These are phyloP conservation scores for Lordiphosa clarofinis DNA, from an alignment of 1,140 invertebrate genomes.

Conservation along the genomic window DNA sequence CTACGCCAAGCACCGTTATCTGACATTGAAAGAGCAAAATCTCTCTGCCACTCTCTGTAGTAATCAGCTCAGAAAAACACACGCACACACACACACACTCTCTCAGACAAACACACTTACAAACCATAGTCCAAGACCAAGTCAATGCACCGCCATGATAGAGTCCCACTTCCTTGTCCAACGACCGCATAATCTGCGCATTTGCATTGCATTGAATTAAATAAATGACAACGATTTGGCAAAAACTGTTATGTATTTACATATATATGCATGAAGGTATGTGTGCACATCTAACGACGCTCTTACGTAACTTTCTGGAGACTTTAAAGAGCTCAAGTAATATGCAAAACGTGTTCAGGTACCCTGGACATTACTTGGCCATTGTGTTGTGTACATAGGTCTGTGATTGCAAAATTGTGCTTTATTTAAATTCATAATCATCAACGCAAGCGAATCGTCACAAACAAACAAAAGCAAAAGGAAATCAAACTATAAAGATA, in stretches of 20 bases:
- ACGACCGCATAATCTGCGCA: conserved; percentile 30
- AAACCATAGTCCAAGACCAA: conserved; percentile 1
- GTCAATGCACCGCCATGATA: conserved; percentile 40
- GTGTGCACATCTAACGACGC: background rate
- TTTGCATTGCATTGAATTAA: conserved; percentile 39
- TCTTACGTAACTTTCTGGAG: conserved; percentile 6
- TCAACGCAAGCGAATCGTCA: conserved; percentile 16
- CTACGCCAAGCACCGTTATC: conserved; percentile 22
- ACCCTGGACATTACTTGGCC: conserved; percentile 14
- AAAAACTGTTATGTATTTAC: background rate
- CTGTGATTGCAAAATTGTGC: conserved; percentile 43
- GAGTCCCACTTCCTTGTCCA: conserved; percentile 20
- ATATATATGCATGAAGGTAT: background rate
- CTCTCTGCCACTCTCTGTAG: background rate
- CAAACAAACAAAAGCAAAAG: conserved; percentile 18
- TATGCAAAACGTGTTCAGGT: conserved; percentile 12
- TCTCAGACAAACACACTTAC: background rate
- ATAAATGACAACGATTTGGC: conserved; percentile 1
- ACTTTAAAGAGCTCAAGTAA: conserved; percentile 9
- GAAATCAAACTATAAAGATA: conserved; percentile 1
- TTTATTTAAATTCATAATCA: conserved; percentile 60
- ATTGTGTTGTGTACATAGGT: conserved; percentile 24
- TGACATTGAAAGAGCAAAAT: conserved; percentile 10
- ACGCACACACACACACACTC: background rate
- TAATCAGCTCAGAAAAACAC: background rate